A percentile compares a stretch with the other conserved stretches of the same genome.
These are phyloP conservation scores for Gymnoscopelus microlampas DNA, from an alignment of 2,797 vertebrate species.

Conservation along the genomic window DNA sequence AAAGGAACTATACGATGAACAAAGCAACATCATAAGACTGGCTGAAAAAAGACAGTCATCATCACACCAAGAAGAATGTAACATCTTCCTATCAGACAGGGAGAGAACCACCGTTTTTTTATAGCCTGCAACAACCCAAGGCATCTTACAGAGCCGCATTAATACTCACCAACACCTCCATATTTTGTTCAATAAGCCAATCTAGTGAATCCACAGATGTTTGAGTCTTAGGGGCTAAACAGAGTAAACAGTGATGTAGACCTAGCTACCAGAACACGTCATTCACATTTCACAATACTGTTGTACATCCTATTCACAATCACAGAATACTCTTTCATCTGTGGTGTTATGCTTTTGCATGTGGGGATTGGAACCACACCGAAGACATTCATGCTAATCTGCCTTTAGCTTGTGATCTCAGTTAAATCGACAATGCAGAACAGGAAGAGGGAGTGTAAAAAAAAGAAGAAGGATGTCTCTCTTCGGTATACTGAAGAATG, in stretches of 20 bases:
- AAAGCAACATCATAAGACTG: slow-evolving; percentile 7
- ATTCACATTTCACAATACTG: slow-evolving; percentile 62
- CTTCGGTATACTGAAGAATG: no score
- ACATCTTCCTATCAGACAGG: slow-evolving; percentile 1
- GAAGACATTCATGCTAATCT: slow-evolving; percentile 65
- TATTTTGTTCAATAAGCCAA: slow-evolving; percentile 52
- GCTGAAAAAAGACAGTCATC: slow-evolving; percentile 1
- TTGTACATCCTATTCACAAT: slow-evolving; percentile 58
- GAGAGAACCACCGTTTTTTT: slow-evolving; percentile 26
- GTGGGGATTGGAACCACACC: slow-evolving; percentile 48
- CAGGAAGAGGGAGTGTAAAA: slow-evolving; percentile 42
- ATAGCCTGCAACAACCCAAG: not conserved
- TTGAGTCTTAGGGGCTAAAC: slow-evolving; percentile 53
- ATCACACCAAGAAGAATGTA: not conserved
- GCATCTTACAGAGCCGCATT: slow-evolving; percentile 41
- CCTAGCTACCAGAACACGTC: slow-evolving; percentile 67
- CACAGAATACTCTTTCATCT: slow-evolving; percentile 72
- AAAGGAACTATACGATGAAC: not conserved
- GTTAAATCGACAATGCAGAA: slow-evolving; percentile 40
- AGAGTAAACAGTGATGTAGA: slow-evolving; percentile 61
- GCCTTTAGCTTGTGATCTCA: slow-evolving; percentile 57
- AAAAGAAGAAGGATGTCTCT: not conserved
- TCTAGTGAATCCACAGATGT: slow-evolving; percentile 40
- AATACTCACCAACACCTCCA: slow-evolving; percentile 54
- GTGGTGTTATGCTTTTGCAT: slow-evolving; percentile 47